A percentile compares a stretch with the other conserved stretches of the same genome.
phyloP scores from a whole-genome alignment of 2,797 vertebrate genomes.

The Ispidina picta region DNA sequence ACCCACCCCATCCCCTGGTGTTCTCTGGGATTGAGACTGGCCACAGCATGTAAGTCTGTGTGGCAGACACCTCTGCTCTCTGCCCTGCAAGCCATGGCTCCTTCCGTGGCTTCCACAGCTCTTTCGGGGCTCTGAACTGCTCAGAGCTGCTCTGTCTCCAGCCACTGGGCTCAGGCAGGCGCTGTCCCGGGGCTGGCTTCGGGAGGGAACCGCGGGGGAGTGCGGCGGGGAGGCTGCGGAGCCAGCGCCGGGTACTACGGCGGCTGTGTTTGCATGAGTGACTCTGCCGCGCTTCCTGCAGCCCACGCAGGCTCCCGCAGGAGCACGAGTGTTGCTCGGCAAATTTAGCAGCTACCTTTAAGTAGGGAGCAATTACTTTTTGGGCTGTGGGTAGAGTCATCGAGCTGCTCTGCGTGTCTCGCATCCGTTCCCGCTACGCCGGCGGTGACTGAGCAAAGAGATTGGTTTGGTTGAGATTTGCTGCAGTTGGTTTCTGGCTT shows the following conservation, averaged over 20 bases:
- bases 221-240: neutral
- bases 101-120: rapidly evolving
- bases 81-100: rapidly evolving
- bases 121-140: rapidly evolving
- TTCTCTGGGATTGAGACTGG: rapidly evolving
- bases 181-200: rapidly evolving
- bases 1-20: rapidly evolving
- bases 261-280: neutral
- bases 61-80: rapidly evolving
- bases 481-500: rapidly evolving
- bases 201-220: neutral
- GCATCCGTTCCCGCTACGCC: rapidly evolving
- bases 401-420: neutral
- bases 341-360: neutral
- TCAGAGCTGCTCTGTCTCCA: rapidly evolving
- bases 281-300: conserved; percentile 2
- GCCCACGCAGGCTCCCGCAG: conserved; percentile 13
- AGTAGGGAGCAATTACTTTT: neutral
- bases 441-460: neutral
- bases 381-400: neutral
- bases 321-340: neutral
- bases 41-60: rapidly evolving
- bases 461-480: neutral
- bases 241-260: neutral
- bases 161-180: rapidly evolving